Evolutionary conservation across 2,888 invertebrate species (phyloP), one percentile per base, ranked within the genome.

Genomic region (Synanthedon vespiformis): DNA sequence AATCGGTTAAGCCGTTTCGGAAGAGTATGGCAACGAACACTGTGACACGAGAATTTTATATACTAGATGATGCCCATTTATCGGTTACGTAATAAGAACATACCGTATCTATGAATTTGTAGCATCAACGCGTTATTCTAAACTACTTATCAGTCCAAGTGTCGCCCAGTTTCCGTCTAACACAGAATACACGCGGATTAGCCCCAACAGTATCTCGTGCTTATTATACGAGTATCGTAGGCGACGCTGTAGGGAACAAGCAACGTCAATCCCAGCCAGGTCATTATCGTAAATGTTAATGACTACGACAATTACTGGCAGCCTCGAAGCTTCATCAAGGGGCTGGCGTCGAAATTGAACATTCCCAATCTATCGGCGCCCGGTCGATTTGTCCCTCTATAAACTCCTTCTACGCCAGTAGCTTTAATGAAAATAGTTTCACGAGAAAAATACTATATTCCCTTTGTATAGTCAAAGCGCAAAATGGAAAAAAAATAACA

Each of bases 261-360:
- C 63, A 64, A 63, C 75, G 75, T 84, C 81, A 82, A 84, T 80
- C 80, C 74, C 65, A 70, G 71, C 67, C 61, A 59, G 62, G 18
- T 72, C 76, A 79, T 82, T 83, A 81, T 81, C 85, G 81, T 86
- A 85, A 87, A 86, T 77, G 81, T 82, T 87, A 86, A 86, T 82
- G 83, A 77, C 70, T 67, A 74, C 68, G 77, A 77, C 83, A 80
- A 85, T 85, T 84, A 85, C 81, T 68, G 70, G 63, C 67, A 69
- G 67, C 67, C 67, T 65, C 68, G 62, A 61, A 74, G 76, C 76
- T 75, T 67, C 70, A 73, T 73, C 68, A 70, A 70, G 70, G 73
- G 70, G 64, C 66, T 62, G 65, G 67, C 70, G 57, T 69, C 69
- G 67, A 74, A 75, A 80, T 79, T 72, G 77, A 77, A 78, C 77